Base-by-base conservation (phyloP, 2,113 vertebrate species). In the Bostrychus sinensis region DNA sequence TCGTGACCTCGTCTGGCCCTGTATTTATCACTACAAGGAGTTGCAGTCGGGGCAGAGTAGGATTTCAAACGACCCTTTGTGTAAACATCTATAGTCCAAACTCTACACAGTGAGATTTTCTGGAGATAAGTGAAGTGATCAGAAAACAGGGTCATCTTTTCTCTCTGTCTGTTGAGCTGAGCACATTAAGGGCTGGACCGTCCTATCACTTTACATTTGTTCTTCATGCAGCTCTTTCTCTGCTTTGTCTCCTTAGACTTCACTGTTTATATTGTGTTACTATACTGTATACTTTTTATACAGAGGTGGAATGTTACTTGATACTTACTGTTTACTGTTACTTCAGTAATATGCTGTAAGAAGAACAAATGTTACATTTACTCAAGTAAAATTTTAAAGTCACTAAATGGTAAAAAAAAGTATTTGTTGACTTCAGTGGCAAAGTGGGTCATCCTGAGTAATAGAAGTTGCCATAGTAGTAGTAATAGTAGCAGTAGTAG, bases 191-290 rank as follows among this genome's bases (percentile, higher is more conserved):
- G 13, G 42, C 16, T 19, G 42, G 16, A 8, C 19, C n/a, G 37
- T 78, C 36, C 17, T 51, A 80, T 89, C 81, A 63, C 22, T 23
- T 88, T 75, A 80, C 83, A 34, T 38, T 43, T 4, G 13, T 54
- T 56, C 68, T 73, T 77, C 39, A 7, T 63, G 41, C 22, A 23
- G 36, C 23, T 37, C 12, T n/a, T 46, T 42, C 56, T 10, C 62
- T 50, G 9, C 57, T 7, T 1, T 60, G 37, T 62, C n/a, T 48
- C 10, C 41, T 22, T 9, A 39, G 1, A 30, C 4, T 6, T 16
- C 14, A 41, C 37, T 4, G 17, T 28, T 12, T 23, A 32, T n/a
- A 30, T 51, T 28, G 14, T 28, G 25, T 51, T 51, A 51, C 48
- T n/a, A 7, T 14, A 39, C 8, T n/a, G n/a, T 46, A 46, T 9